Evolutionary conservation across 1,140 invertebrate genomes (phyloP).

Genomic region (Wasmannia auropunctata): DNA sequence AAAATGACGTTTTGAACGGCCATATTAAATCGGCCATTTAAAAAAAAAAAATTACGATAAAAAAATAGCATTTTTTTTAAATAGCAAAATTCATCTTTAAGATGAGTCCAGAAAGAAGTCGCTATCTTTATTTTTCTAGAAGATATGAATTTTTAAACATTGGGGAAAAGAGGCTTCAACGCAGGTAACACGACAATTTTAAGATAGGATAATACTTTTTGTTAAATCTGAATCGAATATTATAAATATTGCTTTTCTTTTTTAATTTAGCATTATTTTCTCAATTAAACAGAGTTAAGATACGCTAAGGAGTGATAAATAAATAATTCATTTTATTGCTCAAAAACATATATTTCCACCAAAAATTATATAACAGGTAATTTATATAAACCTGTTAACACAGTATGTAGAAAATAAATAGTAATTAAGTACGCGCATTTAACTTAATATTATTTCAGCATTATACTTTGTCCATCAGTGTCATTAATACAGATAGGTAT

Average conservation of each 20-base stretch:
- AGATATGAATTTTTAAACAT: no score
- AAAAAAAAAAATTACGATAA: no score
- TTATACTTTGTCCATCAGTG: neutral
- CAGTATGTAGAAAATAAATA: neutral
- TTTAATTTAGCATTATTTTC: neutral
- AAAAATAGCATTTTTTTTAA: no score
- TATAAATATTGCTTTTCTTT: neutral
- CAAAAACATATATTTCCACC: neutral
- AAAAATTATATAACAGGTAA: neutral
- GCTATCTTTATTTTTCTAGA: no score
- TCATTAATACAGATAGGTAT: slow-evolving; percentile 11
- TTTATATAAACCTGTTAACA: neutral
- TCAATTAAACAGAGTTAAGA: neutral
- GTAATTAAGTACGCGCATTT: neutral
- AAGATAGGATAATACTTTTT: no score
- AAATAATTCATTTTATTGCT: neutral
- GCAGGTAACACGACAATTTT: no score
- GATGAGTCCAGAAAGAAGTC: no score
- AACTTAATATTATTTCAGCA: neutral
- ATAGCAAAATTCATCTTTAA: no score
- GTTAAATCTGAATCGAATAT: no score
- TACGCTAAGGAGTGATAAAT: neutral
- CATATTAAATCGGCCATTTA: no score
- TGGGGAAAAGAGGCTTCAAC: no score
- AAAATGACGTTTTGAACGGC: no score